A percentile compares a stretch with the other conserved stretches of the same genome.
phyloP scores from a whole-genome alignment of 2,888 invertebrate genomes.

The Lacanobia oleracea region DNA sequence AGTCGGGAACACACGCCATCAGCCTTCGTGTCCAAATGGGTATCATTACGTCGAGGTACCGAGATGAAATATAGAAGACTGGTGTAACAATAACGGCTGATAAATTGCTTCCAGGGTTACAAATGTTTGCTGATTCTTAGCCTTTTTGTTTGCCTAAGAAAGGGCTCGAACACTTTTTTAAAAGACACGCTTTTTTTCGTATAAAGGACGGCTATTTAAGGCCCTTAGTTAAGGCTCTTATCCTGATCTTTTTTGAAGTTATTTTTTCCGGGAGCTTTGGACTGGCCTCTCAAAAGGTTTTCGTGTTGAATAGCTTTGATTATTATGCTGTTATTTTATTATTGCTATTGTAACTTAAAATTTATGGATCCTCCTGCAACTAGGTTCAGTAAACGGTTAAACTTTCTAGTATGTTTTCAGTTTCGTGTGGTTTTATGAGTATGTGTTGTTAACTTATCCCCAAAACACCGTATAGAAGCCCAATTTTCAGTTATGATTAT shows the following conservation, averaged over 20 bases:
- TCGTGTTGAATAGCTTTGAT: background rate
- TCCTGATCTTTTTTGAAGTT: slow-evolving; percentile 46
- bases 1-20: slow-evolving; percentile 62
- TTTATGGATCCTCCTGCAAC: background rate
- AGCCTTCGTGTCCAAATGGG: slow-evolving; percentile 65
- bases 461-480: background rate
- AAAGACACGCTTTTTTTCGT: slow-evolving; percentile 49
- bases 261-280: slow-evolving; percentile 28
- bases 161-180: slow-evolving; percentile 57
- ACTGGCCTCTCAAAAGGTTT: background rate
- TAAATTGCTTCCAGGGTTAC: slow-evolving; percentile 73
- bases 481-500: too few species aligned
- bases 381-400: background rate
- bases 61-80: slow-evolving; percentile 71
- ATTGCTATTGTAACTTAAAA: background rate
- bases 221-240: slow-evolving; percentile 51
- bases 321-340: background rate
- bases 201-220: slow-evolving; percentile 55
- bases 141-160: slow-evolving; percentile 67
- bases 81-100: slow-evolving; percentile 72
- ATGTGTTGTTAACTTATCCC: background rate
- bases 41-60: slow-evolving; percentile 68
- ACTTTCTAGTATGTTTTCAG: background rate
- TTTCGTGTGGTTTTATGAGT: background rate
- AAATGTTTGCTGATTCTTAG: slow-evolving; percentile 72